Base-by-base conservation (phyloP, 2,113 vertebrate genomes). In the Oreotrochilus melanogaster region DNA sequence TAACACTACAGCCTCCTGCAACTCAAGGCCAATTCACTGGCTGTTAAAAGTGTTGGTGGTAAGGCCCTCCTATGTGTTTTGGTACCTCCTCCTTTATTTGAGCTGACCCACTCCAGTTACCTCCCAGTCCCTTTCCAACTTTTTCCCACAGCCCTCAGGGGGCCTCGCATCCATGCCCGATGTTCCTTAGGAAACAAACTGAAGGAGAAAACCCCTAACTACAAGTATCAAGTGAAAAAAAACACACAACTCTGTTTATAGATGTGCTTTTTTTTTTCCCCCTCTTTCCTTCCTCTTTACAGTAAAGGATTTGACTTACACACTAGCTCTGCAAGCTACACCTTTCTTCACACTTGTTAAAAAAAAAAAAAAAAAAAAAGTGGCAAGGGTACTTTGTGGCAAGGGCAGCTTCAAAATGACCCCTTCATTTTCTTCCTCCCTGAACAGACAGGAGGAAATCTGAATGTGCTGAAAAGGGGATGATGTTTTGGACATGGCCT, bases 201-300 rank as follows among this genome's bases (percentile, higher is more conserved):
- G 17, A 45, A 57, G 45, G 11, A 25, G 14, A 61, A 76, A 95
- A 57, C 25, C 42, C 48, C 45, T 30, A 54, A 47, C 16, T 30
- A 27, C 35, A 33, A n/a, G 69, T 37, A 39, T 57, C 89, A 58
- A 22, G 31, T 90, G 57, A 58, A 84, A 53, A 31, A 78, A 64
- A 58, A 10, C 22, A 18, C 27, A 60, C 47, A 31, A 54, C 84
- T 95, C 43, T 88, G 82, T 84, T 85, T 57, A 47, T 58, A 96
- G 84, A 50, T 50, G 1, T 16, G 37, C 19, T n/a, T 86, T 78
- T 37, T 37, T 37, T 37, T 37, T 37, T 37, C 9, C 10, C 10
- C 10, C 35, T 51, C 39, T 47, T 81, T 53, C 58, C 43, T 51
- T 54, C 47, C 58, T 58, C n/a, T 70, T 79, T 37, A 78, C 15